Evolutionary conservation across 2,888 invertebrate genomes (phyloP), one percentile per base, ranked within the genome.

Genomic region (Busseola fusca): DNA sequence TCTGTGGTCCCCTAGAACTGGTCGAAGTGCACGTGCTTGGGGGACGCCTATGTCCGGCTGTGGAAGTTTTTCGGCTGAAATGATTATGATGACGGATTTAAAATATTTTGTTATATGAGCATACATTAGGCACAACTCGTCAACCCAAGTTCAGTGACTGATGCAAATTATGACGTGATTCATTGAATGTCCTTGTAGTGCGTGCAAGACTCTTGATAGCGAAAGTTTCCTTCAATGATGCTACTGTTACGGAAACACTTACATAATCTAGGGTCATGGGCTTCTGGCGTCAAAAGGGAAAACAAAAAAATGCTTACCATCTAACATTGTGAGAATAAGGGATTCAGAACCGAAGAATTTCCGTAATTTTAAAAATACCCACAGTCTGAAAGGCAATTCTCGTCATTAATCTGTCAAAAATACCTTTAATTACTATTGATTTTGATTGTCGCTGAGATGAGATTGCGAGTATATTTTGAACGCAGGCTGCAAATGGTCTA

Each of bases 91-190:
- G 3, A 50, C 0, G 30, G 1, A 56, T 56, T 21, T 10, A 30
- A 56, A 21, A 56, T 56, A 18, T 34, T 30, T 10, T 21, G n/a
- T 25, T 52, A 52, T n/a, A 42, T 54, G 21, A 30, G 3, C 25
- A 42, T 34, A 16, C 6, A n/a, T 40, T 14, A 27, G 42, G 59
- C n/a, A 52, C 27, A 10, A 25, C 3, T 27, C 21, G 10, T 5
- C 34, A 14, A 42, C 45, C 16, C 27, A 34, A 45, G 52, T 52
- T 40, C 30, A 40, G 10, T 5, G 6, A 64, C 18, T 37, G 34
- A 45, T 67, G 27, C 27, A 74, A 58, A 73, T 45, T 37, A 66
- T 58, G 74, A 58, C 27, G n/a, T 66, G 50, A 73, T 67, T 74
- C 74, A 59, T 6, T 27, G 42, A 1, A 21, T 58, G 74, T 66